phyloP scores from a whole-genome alignment of 2,113 vertebrate species.

The Nothobranchius kuhntae region DNA sequence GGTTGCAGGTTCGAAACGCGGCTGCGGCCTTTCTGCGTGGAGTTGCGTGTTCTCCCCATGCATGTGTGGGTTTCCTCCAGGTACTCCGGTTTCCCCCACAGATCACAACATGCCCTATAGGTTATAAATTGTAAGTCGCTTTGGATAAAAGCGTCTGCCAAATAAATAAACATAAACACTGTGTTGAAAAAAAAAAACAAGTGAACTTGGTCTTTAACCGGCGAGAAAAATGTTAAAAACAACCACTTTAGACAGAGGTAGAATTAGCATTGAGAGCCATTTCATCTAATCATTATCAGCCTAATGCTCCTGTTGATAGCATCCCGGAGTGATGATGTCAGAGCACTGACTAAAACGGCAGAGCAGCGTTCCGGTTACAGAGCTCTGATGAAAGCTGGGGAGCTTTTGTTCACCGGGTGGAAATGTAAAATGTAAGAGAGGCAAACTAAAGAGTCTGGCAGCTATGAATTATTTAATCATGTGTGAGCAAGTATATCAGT shows the following conservation, averaged over 20 bases:
- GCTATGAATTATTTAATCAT: constrained; percentile 76
- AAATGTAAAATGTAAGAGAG: constrained; percentile 33
- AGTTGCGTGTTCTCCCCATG: too few relatives aligned
- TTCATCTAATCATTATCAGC: constrained; percentile 18
- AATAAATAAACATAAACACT: too few relatives aligned
- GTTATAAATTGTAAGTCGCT: too few relatives aligned
- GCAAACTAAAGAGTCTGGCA: constrained; percentile 47
- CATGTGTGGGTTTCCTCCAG: too few relatives aligned
- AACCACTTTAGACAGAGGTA: constrained; percentile 41
- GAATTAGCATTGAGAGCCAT: constrained; percentile 37
- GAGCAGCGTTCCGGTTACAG: constrained; percentile 15
- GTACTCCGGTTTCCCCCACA: too few relatives aligned
- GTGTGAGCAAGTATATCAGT: constrained; percentile 55
- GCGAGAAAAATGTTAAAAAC: constrained; percentile 7
- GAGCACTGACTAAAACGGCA: constrained; percentile 1
- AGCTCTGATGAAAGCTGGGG: constrained; percentile 28
- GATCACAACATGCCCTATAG: too few relatives aligned
- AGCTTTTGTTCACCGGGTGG: constrained; percentile 9
- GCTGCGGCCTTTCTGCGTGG: too few relatives aligned
- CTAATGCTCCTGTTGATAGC: constrained; percentile 2
- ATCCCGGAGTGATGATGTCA: not conserved
- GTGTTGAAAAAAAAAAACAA: too few relatives aligned
- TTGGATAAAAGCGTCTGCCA: too few relatives aligned
- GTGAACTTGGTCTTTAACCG: too few relatives aligned
- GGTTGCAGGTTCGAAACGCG: too few relatives aligned